Percentiles rank a stretch among this genome's conserved stretches.
Evolutionary conservation across 2,797 vertebrate genomes (phyloP).

Genomic region (Mormyrus hasselquistii): DNA sequence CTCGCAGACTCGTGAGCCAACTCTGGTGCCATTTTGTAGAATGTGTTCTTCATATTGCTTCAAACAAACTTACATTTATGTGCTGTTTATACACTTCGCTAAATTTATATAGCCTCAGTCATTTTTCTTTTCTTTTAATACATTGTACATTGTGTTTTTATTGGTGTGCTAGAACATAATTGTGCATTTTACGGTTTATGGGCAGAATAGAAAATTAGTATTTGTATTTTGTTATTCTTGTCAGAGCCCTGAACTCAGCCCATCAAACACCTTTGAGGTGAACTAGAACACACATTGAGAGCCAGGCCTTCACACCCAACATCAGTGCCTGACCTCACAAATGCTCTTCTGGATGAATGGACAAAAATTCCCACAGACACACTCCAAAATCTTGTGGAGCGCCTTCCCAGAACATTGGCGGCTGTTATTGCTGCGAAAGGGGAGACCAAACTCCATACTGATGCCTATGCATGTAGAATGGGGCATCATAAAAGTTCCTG

Average conservation of each 20-base stretch:
- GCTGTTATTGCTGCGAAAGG: background rate
- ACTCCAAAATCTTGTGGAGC: background rate
- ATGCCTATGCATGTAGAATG: background rate
- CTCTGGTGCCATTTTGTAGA: conserved; percentile 21
- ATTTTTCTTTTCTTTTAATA: background rate
- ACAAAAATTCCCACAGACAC: background rate
- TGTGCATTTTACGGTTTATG: background rate
- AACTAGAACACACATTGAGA: background rate
- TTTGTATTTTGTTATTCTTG: background rate
- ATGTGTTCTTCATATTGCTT: conserved; percentile 3
- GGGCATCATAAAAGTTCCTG: background rate
- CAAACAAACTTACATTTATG: background rate
- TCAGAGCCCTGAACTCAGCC: background rate
- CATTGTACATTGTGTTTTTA: background rate
- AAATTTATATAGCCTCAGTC: background rate
- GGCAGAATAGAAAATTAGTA: background rate
- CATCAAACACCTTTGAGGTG: background rate
- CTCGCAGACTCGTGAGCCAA: background rate
- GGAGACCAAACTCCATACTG: background rate
- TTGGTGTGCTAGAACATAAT: background rate
- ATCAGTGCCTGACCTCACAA: background rate
- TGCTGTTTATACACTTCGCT: background rate
- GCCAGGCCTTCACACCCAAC: background rate
- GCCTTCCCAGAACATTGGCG: background rate
- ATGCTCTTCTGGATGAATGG: background rate